Evolutionary conservation across 2,888 invertebrate species (phyloP).

Genomic region (Hirtodrosophila alboralis): DNA sequence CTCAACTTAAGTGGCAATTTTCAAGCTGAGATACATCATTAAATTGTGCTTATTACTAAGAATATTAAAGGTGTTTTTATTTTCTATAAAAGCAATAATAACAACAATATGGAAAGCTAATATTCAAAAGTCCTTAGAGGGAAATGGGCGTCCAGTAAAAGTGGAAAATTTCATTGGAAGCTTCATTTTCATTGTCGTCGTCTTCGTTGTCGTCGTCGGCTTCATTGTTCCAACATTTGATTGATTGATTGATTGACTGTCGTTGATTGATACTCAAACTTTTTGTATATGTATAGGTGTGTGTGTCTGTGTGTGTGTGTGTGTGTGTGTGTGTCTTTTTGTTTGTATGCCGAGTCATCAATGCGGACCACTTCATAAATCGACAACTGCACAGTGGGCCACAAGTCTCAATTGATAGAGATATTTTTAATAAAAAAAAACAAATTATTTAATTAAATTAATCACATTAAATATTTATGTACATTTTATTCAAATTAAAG

Average conservation of each 20-base stretch:
- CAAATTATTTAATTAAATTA: too few species aligned
- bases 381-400: constrained; percentile 35
- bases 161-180: constrained; percentile 37
- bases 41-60: too few species aligned
- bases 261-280: constrained; percentile 70
- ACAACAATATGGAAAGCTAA: background rate
- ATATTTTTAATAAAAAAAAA: too few species aligned
- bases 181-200: constrained; percentile 9
- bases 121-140: constrained; percentile 1
- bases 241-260: constrained; percentile 68
- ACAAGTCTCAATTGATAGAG: background rate
- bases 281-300: constrained; percentile 24
- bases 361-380: constrained; percentile 52
- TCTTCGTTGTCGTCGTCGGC: constrained; percentile 28
- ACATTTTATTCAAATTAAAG: too few species aligned
- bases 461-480: too few species aligned
- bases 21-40: background rate
- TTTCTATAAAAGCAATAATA: too few species aligned
- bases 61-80: constrained; percentile 22
- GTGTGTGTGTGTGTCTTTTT: constrained; percentile 4
- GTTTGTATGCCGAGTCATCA: constrained; percentile 41
- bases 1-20: constrained; percentile 35
- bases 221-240: constrained; percentile 56
- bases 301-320: constrained; percentile 1
- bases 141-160: constrained; percentile 10